These are phyloP conservation scores for Micronisus gabar DNA, from an alignment of 2,113 vertebrate genomes.

Conservation along the genomic window DNA sequence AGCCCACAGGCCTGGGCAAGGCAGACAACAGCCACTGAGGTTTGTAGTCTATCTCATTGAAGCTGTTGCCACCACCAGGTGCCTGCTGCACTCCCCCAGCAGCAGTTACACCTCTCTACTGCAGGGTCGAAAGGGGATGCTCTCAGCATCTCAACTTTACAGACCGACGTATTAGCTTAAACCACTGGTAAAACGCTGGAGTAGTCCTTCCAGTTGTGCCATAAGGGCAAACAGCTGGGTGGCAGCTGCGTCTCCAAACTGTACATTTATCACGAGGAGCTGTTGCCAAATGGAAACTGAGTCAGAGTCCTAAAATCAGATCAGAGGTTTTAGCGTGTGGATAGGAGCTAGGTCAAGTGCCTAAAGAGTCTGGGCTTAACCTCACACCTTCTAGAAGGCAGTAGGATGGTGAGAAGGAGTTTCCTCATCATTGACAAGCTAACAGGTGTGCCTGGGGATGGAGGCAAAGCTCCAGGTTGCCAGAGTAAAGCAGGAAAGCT, in stretches of 20 bases:
- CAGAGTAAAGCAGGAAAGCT: neutral
- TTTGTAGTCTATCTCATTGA: neutral
- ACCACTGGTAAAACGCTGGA: neutral
- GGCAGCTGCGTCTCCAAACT: rapidly evolving
- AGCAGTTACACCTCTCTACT: neutral
- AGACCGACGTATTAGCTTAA: neutral
- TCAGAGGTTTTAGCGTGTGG: neutral
- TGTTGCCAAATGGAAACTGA: conserved; percentile 16
- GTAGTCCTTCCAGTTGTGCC: neutral
- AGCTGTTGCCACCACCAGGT: neutral
- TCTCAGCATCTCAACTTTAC: neutral
- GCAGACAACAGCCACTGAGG: neutral
- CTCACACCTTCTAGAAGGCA: neutral
- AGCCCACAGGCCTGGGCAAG: neutral
- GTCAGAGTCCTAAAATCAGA: conserved; percentile 3
- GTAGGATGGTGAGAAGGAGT: neutral
- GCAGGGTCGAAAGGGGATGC: neutral
- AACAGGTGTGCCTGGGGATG: neutral
- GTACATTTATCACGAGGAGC: neutral
- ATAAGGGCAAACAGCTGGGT: neutral
- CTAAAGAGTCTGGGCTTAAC: neutral
- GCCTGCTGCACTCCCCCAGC: neutral
- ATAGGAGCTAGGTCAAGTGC: neutral
- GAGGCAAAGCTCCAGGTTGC: neutral
- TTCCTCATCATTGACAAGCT: neutral